These are phyloP conservation scores for Empidonax alnorum DNA, from an alignment of 2,113 vertebrate species.

Conservation along the genomic window DNA sequence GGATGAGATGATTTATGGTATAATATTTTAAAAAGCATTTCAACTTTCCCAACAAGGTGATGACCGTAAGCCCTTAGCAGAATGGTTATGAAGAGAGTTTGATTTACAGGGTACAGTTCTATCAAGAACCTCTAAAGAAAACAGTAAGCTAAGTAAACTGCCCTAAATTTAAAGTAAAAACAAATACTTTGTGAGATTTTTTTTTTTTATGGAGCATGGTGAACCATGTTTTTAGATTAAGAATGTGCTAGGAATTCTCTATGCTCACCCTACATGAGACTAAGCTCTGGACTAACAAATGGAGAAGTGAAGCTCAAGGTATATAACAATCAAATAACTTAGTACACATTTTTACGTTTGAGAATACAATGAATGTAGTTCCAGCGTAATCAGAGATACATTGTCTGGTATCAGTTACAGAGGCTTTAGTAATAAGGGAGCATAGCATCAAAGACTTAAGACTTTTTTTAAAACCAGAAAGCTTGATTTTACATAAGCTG, in stretches of 20 bases:
- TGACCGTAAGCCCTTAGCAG: background rate
- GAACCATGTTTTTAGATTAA: background rate
- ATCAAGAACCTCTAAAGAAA: background rate
- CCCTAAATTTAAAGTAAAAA: background rate
- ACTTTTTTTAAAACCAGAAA: background rate
- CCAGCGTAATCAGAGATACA: background rate
- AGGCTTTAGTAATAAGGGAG: background rate
- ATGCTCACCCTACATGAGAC: background rate
- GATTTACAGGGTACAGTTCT: background rate
- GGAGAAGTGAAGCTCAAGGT: background rate
- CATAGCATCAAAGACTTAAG: background rate
- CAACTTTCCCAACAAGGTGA: background rate
- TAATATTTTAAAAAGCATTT: background rate
- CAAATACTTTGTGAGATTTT: background rate
- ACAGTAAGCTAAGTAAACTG: background rate
- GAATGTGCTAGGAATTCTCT: background rate
- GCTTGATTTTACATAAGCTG: background rate
- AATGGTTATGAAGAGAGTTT: background rate
- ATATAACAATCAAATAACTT: background rate
- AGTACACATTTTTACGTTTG: background rate
- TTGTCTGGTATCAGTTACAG: background rate
- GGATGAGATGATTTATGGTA: background rate
- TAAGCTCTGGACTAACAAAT: background rate
- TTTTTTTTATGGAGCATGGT: background rate
- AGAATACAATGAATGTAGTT: background rate